Evolutionary conservation across 2,888 invertebrate species (phyloP).

Genomic region (Troides oblongomaculatus): DNA sequence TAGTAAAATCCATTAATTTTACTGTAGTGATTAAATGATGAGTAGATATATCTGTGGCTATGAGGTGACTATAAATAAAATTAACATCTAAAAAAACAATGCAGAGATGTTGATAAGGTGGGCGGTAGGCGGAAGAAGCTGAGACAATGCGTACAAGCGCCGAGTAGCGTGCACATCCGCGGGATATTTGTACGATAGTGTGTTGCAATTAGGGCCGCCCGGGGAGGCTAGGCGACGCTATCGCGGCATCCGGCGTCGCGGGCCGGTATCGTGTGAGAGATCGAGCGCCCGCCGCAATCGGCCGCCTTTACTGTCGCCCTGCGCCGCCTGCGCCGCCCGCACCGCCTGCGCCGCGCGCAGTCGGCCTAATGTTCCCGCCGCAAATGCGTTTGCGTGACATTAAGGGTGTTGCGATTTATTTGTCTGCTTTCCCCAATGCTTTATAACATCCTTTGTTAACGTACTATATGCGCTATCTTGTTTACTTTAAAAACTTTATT

Average conservation of each 20-base stretch:
- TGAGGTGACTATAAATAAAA: constrained; percentile 2
- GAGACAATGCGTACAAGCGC: constrained; percentile 56
- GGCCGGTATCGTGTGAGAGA: constrained; percentile 69
- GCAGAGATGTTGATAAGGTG: constrained; percentile 53
- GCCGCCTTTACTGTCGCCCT: constrained; percentile 24
- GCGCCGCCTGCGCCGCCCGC: neutral
- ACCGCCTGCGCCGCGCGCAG: neutral
- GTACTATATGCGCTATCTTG: neutral
- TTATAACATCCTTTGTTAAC: constrained; percentile 5
- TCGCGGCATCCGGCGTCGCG: constrained; percentile 59
- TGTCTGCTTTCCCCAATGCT: constrained; percentile 7
- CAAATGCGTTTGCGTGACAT: constrained; percentile 23
- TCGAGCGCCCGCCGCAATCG: constrained; percentile 41
- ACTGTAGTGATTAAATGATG: too few species aligned
- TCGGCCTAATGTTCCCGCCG: constrained; percentile 10
- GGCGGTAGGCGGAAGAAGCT: constrained; percentile 60
- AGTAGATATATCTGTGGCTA: neutral
- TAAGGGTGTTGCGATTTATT: constrained; percentile 28
- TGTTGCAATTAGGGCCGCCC: constrained; percentile 65
- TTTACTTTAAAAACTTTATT: too few species aligned
- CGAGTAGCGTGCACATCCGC: constrained; percentile 50
- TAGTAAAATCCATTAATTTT: too few species aligned
- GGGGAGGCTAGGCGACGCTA: constrained; percentile 53
- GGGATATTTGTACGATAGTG: constrained; percentile 57
- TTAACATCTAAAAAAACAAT: constrained; percentile 19